Conservation (phyloP, 2,113 vertebrate species). For the Myotis davidii region DNA sequence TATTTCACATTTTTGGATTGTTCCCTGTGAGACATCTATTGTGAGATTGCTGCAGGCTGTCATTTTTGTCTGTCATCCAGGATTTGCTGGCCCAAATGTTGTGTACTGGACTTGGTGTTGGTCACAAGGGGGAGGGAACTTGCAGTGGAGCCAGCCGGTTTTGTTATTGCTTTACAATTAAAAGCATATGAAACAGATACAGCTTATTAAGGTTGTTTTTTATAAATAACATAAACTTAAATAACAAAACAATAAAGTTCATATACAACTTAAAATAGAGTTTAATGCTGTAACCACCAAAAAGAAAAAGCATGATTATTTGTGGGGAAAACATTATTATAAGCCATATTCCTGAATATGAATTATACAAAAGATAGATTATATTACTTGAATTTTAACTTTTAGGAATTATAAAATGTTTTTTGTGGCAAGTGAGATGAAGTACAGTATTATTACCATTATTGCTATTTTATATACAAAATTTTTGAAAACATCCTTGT, state of each 20-base stretch:
- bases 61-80: slow-evolving; percentile 88
- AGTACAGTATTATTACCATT: slow-evolving; percentile 83
- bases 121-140: slow-evolving; percentile 72
- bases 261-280: slow-evolving; percentile 89
- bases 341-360: slow-evolving; percentile 85
- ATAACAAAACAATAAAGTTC: slow-evolving; percentile 92
- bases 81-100: slow-evolving; percentile 83
- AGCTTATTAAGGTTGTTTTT: slow-evolving; percentile 85
- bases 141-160: slow-evolving; percentile 80
- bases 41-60: slow-evolving; percentile 85
- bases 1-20: slow-evolving; percentile 81
- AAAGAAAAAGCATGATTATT: slow-evolving; percentile 84
- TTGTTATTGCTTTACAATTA: slow-evolving; percentile 88
- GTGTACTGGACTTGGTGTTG: slow-evolving; percentile 82
- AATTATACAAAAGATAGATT: slow-evolving; percentile 89
- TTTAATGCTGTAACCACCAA: slow-evolving; percentile 89
- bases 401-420: slow-evolving; percentile 86
- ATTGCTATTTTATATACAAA: slow-evolving; percentile 85
- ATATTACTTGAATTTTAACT: slow-evolving; percentile 86
- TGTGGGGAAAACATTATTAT: slow-evolving; percentile 83
- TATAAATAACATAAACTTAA: slow-evolving; percentile 93
- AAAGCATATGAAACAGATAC: slow-evolving; percentile 90
- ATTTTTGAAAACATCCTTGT: slow-evolving; percentile 83
- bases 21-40: slow-evolving; percentile 78
- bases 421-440: slow-evolving; percentile 88